Evolutionary conservation across 2,797 vertebrate genomes (phyloP).

Genomic region (Euphonia xanthogaster): DNA sequence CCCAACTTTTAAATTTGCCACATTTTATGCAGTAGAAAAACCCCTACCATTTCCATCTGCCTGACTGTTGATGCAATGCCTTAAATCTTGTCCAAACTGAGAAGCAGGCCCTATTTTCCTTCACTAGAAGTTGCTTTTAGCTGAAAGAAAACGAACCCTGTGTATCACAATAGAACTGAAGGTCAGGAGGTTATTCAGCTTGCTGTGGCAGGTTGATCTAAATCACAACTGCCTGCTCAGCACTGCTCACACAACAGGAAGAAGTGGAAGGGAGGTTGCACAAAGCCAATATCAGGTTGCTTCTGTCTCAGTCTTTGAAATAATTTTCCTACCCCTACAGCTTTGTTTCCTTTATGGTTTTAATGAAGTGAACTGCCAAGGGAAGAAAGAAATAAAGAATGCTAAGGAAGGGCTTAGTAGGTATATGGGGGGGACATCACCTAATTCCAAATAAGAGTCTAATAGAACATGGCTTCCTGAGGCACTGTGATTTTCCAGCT

Average conservation of each 20-base stretch:
- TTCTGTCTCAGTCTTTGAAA: constrained; percentile 17
- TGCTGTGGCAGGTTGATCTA: constrained; percentile 58
- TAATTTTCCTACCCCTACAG: constrained; percentile 17
- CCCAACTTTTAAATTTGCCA: background rate
- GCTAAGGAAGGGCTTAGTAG: background rate
- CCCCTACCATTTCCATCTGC: background rate
- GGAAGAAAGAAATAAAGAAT: background rate
- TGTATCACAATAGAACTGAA: constrained; percentile 30
- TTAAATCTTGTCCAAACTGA: background rate
- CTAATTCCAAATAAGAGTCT: background rate
- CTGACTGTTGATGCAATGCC: background rate
- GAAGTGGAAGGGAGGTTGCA: constrained; percentile 51
- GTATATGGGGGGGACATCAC: background rate
- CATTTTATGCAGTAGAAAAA: background rate
- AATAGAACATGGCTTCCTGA: background rate
- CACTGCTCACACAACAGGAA: constrained; percentile 26
- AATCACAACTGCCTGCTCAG: constrained; percentile 27
- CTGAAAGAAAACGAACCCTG: constrained; percentile 3
- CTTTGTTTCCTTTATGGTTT: constrained; percentile 41
- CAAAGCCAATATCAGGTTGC: background rate
- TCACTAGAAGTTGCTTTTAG: background rate
- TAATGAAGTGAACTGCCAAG: constrained; percentile 31
- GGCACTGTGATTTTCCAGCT: background rate
- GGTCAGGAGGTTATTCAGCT: constrained; percentile 52
- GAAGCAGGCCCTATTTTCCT: constrained; percentile 24